Conservation (phyloP, 2,113 vertebrate species). For the Calypte anna region DNA sequence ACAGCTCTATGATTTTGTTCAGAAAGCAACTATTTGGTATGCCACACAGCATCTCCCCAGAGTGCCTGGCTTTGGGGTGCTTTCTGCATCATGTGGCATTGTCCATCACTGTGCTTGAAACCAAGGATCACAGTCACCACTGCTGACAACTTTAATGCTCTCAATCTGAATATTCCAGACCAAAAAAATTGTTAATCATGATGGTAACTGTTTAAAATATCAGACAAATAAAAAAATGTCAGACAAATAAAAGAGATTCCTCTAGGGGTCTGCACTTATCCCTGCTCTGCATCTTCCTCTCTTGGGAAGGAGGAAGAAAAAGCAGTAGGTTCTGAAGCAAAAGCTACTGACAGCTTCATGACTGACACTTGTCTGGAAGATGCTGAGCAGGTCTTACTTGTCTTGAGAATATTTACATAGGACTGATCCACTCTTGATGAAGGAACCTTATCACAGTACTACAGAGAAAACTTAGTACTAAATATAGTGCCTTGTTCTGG, state of each 20-base stretch:
- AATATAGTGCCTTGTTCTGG: slow-evolving; percentile 16
- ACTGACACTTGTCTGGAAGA: background rate
- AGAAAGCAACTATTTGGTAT: background rate
- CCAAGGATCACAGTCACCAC: background rate
- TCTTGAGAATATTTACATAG: slow-evolving; percentile 31
- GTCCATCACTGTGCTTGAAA: background rate
- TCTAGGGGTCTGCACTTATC: background rate
- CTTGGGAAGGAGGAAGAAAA: background rate
- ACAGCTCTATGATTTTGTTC: background rate
- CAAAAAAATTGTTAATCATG: background rate
- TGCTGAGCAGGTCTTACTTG: slow-evolving; percentile 7
- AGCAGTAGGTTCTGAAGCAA: background rate
- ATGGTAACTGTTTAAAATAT: background rate
- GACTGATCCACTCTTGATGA: background rate
- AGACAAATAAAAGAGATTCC: background rate
- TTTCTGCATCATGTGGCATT: background rate
- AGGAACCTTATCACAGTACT: slow-evolving; percentile 6
- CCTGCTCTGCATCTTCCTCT: background rate
- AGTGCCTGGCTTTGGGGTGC: background rate
- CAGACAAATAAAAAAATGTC: background rate
- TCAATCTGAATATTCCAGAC: background rate
- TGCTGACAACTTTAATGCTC: background rate
- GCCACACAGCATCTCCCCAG: background rate
- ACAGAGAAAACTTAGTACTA: slow-evolving; percentile 3
- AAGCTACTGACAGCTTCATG: background rate